phyloP scores from a whole-genome alignment of 92 coral and sea anemone genomes.

The Heliopora coerulea region DNA sequence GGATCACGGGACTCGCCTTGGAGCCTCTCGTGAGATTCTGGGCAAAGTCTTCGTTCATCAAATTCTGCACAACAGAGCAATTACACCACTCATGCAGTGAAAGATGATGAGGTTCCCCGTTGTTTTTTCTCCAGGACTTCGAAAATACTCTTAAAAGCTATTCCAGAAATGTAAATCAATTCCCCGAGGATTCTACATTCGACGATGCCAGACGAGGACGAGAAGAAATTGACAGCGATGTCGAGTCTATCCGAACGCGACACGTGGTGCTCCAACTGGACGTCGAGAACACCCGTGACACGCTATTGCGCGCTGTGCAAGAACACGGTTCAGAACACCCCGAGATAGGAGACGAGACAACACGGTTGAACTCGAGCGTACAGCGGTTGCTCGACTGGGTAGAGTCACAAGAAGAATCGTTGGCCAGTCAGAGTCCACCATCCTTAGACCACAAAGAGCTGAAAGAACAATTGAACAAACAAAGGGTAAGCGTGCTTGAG shows the following conservation, averaged over 20 bases:
- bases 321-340: constrained; percentile 24
- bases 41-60: no score
- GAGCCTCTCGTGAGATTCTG: no score
- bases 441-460: constrained; percentile 82
- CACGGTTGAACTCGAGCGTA: constrained; percentile 86
- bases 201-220: background rate
- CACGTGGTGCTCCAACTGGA: constrained; percentile 23
- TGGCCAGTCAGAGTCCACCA: constrained; percentile 80
- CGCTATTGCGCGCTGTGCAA: constrained; percentile 21
- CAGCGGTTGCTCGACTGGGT: constrained; percentile 96
- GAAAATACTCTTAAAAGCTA: constrained; percentile 29
- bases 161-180: constrained; percentile 2
- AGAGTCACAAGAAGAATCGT: constrained; percentile 79
- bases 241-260: constrained; percentile 11
- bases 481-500: constrained; percentile 59
- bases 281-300: constrained; percentile 38
- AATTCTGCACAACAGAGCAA: no score
- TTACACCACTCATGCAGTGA: no score
- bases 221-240: constrained; percentile 14
- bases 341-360: constrained; percentile 79
- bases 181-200: constrained; percentile 14
- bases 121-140: constrained; percentile 36
- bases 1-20: no score
- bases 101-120: constrained; percentile 72
- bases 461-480: constrained; percentile 85